phyloP scores from a whole-genome alignment of 2,888 invertebrate species.

The Pocota personata region DNA sequence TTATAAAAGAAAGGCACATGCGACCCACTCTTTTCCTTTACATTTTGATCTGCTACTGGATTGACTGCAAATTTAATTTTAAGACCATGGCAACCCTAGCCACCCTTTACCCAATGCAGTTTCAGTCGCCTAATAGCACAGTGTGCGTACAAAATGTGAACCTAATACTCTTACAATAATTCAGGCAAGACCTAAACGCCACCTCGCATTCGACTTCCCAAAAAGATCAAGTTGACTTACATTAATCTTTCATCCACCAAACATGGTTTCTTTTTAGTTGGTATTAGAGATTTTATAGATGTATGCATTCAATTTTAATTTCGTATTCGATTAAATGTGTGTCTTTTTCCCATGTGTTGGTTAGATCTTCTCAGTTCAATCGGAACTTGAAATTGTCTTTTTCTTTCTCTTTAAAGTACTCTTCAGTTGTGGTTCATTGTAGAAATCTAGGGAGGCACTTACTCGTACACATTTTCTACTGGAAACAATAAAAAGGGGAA shows the following conservation, averaged over 20 bases:
- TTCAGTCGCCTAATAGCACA: neutral
- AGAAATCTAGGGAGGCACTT: neutral
- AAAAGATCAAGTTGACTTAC: neutral
- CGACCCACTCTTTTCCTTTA: no score
- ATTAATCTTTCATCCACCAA: neutral
- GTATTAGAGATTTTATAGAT: neutral
- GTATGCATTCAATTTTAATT: neutral
- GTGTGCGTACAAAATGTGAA: neutral
- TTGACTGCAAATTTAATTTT: no score
- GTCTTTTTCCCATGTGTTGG: neutral
- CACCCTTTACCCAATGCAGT: neutral
- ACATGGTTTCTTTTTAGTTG: neutral
- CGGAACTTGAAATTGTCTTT: neutral
- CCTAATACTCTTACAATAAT: constrained; percentile 1
- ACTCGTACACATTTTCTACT: neutral
- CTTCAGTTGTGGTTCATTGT: neutral
- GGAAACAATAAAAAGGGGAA: constrained; percentile 12
- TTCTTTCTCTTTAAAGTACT: neutral
- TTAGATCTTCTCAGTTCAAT: neutral
- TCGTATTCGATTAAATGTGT: neutral
- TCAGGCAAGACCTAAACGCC: constrained; percentile 16
- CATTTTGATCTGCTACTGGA: no score
- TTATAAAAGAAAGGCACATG: no score
- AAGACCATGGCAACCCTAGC: neutral
- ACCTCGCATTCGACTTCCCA: neutral